Conservation (phyloP, 2,113 vertebrate genomes). For the Piprites chloris region DNA sequence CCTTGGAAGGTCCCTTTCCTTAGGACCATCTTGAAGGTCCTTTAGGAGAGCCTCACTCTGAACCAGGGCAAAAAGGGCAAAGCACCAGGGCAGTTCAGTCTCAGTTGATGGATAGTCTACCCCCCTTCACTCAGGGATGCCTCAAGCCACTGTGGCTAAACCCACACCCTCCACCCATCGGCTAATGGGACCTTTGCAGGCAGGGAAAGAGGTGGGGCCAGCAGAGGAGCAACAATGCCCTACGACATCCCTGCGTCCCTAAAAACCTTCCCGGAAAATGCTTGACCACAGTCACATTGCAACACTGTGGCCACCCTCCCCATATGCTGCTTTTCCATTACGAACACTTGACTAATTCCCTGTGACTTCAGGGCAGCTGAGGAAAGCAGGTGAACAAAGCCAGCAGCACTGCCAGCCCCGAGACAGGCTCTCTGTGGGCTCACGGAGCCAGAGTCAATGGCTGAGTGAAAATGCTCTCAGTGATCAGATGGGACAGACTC, state of each 20-base stretch:
- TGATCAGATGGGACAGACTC: accelerated
- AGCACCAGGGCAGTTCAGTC: neutral
- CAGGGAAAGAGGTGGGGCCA: neutral
- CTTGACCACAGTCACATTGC: accelerated
- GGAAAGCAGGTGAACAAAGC: neutral
- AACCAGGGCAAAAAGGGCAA: neutral
- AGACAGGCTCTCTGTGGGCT: neutral
- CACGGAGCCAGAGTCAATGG: accelerated
- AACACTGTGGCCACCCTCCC: accelerated
- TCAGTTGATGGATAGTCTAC: neutral
- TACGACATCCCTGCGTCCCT: accelerated
- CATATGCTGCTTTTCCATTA: neutral
- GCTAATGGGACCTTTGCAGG: neutral
- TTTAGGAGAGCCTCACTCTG: neutral
- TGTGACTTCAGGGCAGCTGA: neutral
- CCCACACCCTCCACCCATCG: accelerated
- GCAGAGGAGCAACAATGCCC: neutral
- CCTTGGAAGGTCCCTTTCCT: neutral
- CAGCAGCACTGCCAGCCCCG: neutral
- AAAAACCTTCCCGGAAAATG: neutral
- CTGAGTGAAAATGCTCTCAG: neutral
- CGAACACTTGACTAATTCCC: neutral
- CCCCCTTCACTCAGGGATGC: neutral
- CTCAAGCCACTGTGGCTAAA: neutral
- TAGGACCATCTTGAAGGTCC: neutral